These are phyloP conservation scores for Dynastes tityus DNA, from an alignment of 2,888 invertebrate species.

Conservation along the genomic window DNA sequence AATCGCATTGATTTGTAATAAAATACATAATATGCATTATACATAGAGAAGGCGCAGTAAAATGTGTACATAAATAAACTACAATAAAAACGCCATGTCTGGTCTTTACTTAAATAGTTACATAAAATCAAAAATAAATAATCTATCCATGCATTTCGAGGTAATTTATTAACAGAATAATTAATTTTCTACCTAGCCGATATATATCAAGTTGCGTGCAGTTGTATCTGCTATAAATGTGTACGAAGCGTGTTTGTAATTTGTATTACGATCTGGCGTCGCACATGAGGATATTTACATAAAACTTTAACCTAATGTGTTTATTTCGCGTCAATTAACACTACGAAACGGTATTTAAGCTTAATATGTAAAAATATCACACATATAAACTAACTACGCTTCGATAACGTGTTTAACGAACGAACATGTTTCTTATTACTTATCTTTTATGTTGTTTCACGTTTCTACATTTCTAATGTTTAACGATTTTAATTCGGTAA, in stretches of 20 bases:
- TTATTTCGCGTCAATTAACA: conserved; percentile 33
- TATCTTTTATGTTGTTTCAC: no score
- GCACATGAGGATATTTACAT: conserved; percentile 42
- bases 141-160: conserved; percentile 19
- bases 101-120: conserved; percentile 20
- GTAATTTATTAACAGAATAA: conserved; percentile 43
- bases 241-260: conserved; percentile 49
- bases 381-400: no score
- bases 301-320: conserved; percentile 34
- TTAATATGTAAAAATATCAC: neutral
- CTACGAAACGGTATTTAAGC: conserved; percentile 1
- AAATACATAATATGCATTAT: no score
- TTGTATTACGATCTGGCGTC: conserved; percentile 45
- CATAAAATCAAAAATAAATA: conserved; percentile 33
- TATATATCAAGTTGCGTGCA: conserved; percentile 48
- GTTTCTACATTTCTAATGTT: no score
- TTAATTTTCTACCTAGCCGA: conserved; percentile 37
- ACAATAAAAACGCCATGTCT: conserved; percentile 10
- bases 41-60: neutral
- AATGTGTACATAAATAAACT: neutral
- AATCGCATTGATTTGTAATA: no score
- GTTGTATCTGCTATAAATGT: conserved; percentile 42
- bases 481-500: no score
- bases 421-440: no score
- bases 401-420: no score